Evolutionary conservation across 2,888 invertebrate genomes (phyloP), one percentile per base, ranked within the genome.

Genomic region (Agonopterix alstromeriana): DNA sequence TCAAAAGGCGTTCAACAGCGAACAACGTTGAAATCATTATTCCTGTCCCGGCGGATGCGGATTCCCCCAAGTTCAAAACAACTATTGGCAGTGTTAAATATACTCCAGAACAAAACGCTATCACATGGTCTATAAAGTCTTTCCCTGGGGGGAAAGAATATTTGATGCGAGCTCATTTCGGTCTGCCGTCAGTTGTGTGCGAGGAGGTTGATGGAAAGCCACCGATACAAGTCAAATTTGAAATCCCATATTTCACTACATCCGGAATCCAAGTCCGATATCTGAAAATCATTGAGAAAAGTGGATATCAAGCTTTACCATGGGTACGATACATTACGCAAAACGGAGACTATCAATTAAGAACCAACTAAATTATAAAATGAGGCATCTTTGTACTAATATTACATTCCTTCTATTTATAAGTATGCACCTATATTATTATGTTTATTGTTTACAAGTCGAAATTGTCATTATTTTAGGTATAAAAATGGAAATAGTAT

Each of bases 271-370:
- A 99, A 91, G 97, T 97, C 53, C 92, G 98, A 48, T 98, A 98
- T 74, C 88, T 98, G 73, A 98, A 98, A 85, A 99, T 99, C 65
- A 99, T 99, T 67, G 99, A 99, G 74, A 99, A 99, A 86, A 98
- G 98, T 80, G 99, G 99, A 0, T 99, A 99, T 79, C 99, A 99
- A 83, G 99, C 99, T 0, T 78, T 99, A 55, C 99, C 99, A 0
- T 99, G 99, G 99, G 99, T 99, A 4, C 91, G 99, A n/a, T 99
- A 99, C 77, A 99, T 99, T 57, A 99, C 99, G 41, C 98, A 99
- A 78, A 99, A 99, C 78, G 99, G 99, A 47, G 99, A 99, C 81
- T 99, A 99, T 78, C 98, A 99, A 76, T 89, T 99, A 58, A 92
- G 99, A 82, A 99, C 97, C 59, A 97, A 96, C 85, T 97, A 90